Evolutionary conservation across 2,888 invertebrate species (phyloP).

Genomic region (Drosophila falleni): DNA sequence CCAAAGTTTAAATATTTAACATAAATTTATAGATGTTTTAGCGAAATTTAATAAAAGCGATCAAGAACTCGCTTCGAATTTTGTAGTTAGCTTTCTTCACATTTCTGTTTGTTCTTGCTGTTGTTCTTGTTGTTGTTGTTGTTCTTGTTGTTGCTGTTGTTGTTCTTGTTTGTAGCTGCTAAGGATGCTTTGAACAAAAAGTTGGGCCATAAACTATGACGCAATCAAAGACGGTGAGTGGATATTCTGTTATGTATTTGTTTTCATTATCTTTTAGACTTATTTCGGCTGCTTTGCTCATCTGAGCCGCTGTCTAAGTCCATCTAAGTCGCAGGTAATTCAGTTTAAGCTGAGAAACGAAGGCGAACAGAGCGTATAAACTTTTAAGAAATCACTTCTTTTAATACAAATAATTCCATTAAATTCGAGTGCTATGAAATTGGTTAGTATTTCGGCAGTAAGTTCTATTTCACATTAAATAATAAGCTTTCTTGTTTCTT

Average conservation of each 20-base stretch:
- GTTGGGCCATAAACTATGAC: slow-evolving; percentile 77
- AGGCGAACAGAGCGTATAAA: slow-evolving; percentile 42
- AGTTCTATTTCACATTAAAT: background rate
- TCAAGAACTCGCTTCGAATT: slow-evolving; percentile 33
- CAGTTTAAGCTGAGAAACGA: slow-evolving; percentile 57
- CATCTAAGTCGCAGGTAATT: slow-evolving; percentile 27
- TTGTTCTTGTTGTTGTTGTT: background rate
- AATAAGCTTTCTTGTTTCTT: background rate
- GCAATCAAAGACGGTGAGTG: slow-evolving; percentile 58
- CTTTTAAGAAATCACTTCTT: slow-evolving; percentile 3
- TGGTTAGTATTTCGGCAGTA: slow-evolving; percentile 31
- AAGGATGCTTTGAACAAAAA: slow-evolving; percentile 53
- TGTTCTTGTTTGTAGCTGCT: slow-evolving; percentile 6
- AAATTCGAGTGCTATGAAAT: slow-evolving; percentile 42
- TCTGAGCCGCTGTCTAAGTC: slow-evolving; percentile 41
- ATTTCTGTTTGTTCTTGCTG: slow-evolving; percentile 1
- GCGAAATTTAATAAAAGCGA: slow-evolving; percentile 2
- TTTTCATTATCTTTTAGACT: slow-evolving; percentile 69
- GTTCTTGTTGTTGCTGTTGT: slow-evolving; percentile 1
- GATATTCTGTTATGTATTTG: slow-evolving; percentile 62
- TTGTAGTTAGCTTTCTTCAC: slow-evolving; percentile 44
- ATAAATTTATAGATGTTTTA: slow-evolving; percentile 4
- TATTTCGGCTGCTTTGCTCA: slow-evolving; percentile 73
- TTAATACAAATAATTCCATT: background rate
- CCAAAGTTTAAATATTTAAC: slow-evolving; percentile 3